Evolutionary conservation across 2,888 invertebrate genomes (phyloP).

Genomic region (Morpho achilles): DNA sequence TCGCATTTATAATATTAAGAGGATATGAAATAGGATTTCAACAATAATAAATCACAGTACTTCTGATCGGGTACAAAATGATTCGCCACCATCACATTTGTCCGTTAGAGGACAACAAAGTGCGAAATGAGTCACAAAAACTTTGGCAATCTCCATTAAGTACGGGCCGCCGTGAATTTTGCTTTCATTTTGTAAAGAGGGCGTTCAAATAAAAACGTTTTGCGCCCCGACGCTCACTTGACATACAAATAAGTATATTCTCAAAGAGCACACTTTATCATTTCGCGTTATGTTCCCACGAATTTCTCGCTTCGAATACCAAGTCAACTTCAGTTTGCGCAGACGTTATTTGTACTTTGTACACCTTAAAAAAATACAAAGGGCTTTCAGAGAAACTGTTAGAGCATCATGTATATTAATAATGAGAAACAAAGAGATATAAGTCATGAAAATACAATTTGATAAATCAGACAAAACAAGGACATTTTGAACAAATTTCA

Average conservation of each 20-base stretch:
- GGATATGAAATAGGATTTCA: too few relatives aligned
- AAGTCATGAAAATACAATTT: not conserved
- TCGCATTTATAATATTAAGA: too few relatives aligned
- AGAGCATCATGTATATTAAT: too few relatives aligned
- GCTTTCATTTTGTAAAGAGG: not conserved
- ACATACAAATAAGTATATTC: constrained; percentile 18
- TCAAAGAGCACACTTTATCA: constrained; percentile 20
- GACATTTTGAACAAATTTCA: too few relatives aligned
- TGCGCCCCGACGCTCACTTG: constrained; percentile 4
- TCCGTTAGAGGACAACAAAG: too few relatives aligned
- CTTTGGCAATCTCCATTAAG: not conserved
- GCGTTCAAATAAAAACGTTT: not conserved
- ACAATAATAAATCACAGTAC: too few relatives aligned
- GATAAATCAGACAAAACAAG: too few relatives aligned
- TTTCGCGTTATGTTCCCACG: constrained; percentile 16
- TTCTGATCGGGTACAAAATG: too few relatives aligned
- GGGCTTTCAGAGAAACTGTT: constrained; percentile 12
- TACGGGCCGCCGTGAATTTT: not conserved
- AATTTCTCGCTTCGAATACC: constrained; percentile 21
- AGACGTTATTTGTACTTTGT: constrained; percentile 23
- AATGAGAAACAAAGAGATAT: too few relatives aligned
- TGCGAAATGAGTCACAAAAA: not conserved
- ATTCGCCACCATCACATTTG: too few relatives aligned
- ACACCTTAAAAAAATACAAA: constrained; percentile 22
- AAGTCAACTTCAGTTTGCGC: constrained; percentile 26